Base-by-base conservation (phyloP, 2,113 vertebrate genomes). In the Bujurquina vittata region DNA sequence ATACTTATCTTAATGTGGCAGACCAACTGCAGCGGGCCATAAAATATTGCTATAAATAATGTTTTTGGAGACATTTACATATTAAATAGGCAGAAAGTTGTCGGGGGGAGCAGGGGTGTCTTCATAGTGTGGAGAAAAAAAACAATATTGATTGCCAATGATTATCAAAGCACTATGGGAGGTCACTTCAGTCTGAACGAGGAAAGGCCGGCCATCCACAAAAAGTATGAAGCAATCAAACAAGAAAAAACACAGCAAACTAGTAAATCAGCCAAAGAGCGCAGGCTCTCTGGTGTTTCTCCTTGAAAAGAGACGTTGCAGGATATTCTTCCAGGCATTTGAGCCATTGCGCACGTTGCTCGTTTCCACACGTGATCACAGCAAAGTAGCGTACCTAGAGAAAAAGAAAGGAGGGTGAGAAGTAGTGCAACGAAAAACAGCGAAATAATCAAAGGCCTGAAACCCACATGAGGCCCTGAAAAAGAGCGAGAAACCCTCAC, bases 191-290 rank as follows among this genome's bases (percentile, higher is more conserved):
- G 18, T 57, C 31, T n/a, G 31, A 3, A 26, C 4, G 4, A 63
- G 65, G 18, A 9, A 67, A 80, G 2, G 52, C 15, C 58, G 79
- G 79, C 72, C 72, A 65, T 59, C 55, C 29, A 18, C 52, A 75
- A 7, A 62, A 67, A 61, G 18, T 74, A 65, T 61, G 65, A 81
- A 69, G 77, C 18, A 75, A 17, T 26, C 26, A 26, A 26, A 26
- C 26, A 29, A 88, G 74, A 79, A 35, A 26, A 37, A 37, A 33
- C 10, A 65, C 72, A 95, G 93, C 93, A 95, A 95, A 95, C 91
- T 92, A 96, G 94, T 94, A 95, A 96, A 96, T 94, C 94, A 94
- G 95, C 94, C 95, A 95, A 95, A 96, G 96, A 95, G 95, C 91
- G 95, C 92, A 91, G 94, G 92, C 92, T 96, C 95, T 93, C 56